phyloP scores from a whole-genome alignment of 2,797 vertebrate genomes.

The Rhadinocentrus ornatus region DNA sequence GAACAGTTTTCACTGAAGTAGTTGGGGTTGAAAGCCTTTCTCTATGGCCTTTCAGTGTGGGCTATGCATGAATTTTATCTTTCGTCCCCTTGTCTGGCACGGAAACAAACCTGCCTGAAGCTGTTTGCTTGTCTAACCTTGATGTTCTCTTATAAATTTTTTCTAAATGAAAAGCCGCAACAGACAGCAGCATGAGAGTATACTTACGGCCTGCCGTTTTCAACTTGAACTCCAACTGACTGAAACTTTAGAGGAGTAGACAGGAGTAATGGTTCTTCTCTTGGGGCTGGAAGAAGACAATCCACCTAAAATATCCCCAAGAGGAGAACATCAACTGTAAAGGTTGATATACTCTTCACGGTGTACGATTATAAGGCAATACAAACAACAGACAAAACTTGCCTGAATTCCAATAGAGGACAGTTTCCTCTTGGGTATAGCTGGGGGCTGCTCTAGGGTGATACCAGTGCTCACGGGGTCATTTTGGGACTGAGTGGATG shows the following conservation, averaged over 20 bases:
- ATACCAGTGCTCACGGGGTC: constrained; percentile 84
- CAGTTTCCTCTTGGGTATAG: constrained; percentile 90
- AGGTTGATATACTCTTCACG: neutral
- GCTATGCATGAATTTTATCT: neutral
- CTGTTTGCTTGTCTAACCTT: neutral
- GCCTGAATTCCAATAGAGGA: constrained; percentile 98
- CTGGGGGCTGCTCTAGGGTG: constrained; percentile 84
- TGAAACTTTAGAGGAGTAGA: constrained; percentile 88
- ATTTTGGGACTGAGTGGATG: constrained; percentile 85
- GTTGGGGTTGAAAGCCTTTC: neutral
- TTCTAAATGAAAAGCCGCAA: neutral
- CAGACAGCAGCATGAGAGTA: neutral
- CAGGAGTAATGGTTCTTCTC: constrained; percentile 87
- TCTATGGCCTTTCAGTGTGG: neutral
- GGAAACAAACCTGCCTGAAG: constrained; percentile 1
- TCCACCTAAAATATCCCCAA: constrained; percentile 87
- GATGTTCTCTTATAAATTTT: neutral
- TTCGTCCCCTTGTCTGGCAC: neutral
- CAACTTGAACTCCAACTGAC: constrained; percentile 98
- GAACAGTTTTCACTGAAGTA: neutral
- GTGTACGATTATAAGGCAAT: neutral
- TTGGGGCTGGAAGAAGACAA: constrained; percentile 89
- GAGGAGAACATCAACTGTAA: neutral
- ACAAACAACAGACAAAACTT: constrained; percentile 30
- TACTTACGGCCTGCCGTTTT: constrained; percentile 97